Conservation (phyloP, 1,140 invertebrate species). For the Idris sp. region DNA sequence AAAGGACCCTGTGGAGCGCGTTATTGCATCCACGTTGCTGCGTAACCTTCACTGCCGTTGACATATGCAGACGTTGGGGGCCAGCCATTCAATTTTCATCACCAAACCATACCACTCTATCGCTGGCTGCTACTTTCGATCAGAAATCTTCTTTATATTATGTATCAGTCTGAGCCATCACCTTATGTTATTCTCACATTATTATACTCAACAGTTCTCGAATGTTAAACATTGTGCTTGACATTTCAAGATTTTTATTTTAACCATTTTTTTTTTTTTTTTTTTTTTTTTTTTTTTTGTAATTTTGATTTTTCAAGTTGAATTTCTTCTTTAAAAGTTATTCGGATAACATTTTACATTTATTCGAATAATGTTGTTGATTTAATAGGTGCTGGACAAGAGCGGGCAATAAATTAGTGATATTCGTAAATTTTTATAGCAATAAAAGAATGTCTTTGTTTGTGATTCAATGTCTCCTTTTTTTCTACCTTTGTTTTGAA, state of each 20-base stretch:
- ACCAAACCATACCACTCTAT: conserved; percentile 51
- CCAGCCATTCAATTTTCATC: conserved; percentile 53
- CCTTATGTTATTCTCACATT: no score
- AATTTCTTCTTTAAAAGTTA: no score
- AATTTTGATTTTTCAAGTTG: no score
- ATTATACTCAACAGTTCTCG: no score
- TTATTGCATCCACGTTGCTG: conserved; percentile 49
- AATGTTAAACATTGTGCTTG: no score
- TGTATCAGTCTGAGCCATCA: no score
- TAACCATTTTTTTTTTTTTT: no score
- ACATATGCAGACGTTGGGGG: conserved; percentile 45
- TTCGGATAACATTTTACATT: no score
- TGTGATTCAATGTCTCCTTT: conserved; percentile 2
- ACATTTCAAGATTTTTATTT: no score
- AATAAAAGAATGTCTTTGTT: conserved; percentile 38
- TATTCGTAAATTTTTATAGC: conserved; percentile 13
- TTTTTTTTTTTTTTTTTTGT: no score
- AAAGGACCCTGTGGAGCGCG: conserved; percentile 46
- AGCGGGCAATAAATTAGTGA: neutral
- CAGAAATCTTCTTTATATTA: conserved; percentile 27
- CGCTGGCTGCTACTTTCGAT: conserved; percentile 16
- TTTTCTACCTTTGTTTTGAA: conserved; percentile 21
- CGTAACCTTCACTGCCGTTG: conserved; percentile 40
- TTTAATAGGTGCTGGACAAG: no score
- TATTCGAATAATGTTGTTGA: no score